A percentile compares a stretch with the other conserved stretches of the same genome.
Conservation (phyloP, 2,113 vertebrate genomes). For the Ophiodon elongatus region DNA sequence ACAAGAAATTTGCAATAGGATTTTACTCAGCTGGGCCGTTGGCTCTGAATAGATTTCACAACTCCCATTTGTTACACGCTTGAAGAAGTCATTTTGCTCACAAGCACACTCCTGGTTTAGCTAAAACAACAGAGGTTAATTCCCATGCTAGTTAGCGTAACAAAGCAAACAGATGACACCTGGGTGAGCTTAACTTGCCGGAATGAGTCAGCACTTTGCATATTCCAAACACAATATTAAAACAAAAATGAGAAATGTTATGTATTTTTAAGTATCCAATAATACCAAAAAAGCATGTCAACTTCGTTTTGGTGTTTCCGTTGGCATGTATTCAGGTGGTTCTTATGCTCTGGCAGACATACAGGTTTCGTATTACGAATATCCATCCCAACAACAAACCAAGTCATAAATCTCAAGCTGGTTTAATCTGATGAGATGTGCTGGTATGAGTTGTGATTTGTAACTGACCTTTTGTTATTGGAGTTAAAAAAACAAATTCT, state of each 20-base stretch:
- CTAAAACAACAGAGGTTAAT: conserved; percentile 37
- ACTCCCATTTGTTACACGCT: conserved; percentile 40
- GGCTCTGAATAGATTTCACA: conserved; percentile 59
- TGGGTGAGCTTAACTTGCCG: neutral
- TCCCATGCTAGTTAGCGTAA: conserved; percentile 30
- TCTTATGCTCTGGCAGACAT: conserved; percentile 7
- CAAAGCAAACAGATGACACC: conserved; percentile 42
- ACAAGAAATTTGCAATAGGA: conserved; percentile 23
- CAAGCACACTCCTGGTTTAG: conserved; percentile 18
- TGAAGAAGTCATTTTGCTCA: conserved; percentile 12
- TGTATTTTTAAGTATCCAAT: neutral
- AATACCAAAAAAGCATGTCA: neutral
- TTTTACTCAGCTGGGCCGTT: conserved; percentile 26
- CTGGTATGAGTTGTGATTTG: conserved; percentile 17
- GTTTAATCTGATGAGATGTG: neutral
- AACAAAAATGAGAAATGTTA: neutral
- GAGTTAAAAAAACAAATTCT: neutral
- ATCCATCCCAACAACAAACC: conserved; percentile 11
- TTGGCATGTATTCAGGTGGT: neutral
- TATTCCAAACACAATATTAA: conserved; percentile 23
- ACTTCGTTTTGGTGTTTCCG: neutral
- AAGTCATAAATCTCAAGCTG: conserved; percentile 20
- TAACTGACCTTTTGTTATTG: neutral
- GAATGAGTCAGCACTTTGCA: conserved; percentile 5
- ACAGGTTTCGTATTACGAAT: neutral